phyloP scores from a whole-genome alignment of 2,888 invertebrate genomes.

The Agrenia bidenticulata region DNA sequence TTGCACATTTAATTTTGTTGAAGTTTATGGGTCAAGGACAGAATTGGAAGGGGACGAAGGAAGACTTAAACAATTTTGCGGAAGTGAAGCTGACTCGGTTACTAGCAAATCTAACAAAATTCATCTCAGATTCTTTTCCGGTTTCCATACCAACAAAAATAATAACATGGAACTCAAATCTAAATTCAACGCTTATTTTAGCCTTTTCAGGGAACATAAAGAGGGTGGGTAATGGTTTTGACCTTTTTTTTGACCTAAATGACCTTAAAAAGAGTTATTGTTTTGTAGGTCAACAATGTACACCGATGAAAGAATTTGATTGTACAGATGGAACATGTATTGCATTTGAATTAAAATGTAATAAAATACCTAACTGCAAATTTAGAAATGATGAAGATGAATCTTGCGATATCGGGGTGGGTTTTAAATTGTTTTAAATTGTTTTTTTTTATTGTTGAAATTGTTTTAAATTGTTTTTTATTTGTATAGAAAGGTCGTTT shows the following conservation, averaged over 20 bases:
- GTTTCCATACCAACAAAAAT: conserved; percentile 64
- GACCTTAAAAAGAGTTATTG: background rate
- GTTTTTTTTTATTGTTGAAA: background rate
- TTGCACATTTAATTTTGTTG: conserved; percentile 74
- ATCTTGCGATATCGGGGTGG: conserved; percentile 14
- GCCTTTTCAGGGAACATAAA: conserved; percentile 40
- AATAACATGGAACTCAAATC: conserved; percentile 32
- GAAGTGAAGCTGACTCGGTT: conserved; percentile 78
- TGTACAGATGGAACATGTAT: conserved; percentile 89
- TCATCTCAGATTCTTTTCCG: conserved; percentile 66
- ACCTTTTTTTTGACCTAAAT: too few species aligned
- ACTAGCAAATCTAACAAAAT: conserved; percentile 68
- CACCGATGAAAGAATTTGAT: conserved; percentile 67
- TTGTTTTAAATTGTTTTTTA: conserved; percentile 37
- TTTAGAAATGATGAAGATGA: conserved; percentile 76
- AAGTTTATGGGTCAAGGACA: conserved; percentile 68
- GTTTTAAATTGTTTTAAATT: too few species aligned
- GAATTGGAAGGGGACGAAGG: conserved; percentile 61
- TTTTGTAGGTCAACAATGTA: conserved; percentile 12
- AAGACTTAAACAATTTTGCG: conserved; percentile 73
- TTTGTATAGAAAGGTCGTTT: conserved; percentile 54
- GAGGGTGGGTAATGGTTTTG: conserved; percentile 14
- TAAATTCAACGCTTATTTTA: conserved; percentile 43
- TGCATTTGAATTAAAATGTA: conserved; percentile 67
- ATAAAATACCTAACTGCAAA: conserved; percentile 74